Conservation (phyloP, 2,113 vertebrate species). For the Pipra filicauda region DNA sequence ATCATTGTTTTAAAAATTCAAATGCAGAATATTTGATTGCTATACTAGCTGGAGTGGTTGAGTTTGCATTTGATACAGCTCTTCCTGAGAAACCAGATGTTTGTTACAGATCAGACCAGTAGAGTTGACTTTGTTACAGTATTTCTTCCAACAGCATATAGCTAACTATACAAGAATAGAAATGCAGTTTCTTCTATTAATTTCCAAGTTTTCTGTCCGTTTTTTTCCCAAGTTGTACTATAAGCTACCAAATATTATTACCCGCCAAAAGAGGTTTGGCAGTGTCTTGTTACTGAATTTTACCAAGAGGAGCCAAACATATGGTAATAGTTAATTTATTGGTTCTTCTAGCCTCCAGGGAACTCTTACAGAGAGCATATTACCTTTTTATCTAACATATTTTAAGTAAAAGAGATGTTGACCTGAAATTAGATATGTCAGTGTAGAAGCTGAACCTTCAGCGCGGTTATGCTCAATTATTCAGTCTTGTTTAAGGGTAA, state of each 20-base stretch:
- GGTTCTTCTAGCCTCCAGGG: slow-evolving; percentile 51
- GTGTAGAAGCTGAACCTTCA: slow-evolving; percentile 22
- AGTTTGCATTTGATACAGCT: not conserved
- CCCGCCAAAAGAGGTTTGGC: slow-evolving; percentile 54
- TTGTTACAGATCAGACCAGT: not conserved
- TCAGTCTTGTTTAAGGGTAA: slow-evolving; percentile 23
- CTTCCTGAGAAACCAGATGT: not conserved
- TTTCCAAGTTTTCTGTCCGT: slow-evolving; percentile 18
- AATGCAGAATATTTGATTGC: not conserved
- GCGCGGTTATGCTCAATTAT: not conserved
- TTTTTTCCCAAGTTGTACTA: not conserved
- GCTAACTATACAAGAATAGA: not conserved
- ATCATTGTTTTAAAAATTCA: not conserved
- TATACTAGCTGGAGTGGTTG: not conserved
- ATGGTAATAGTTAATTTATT: slow-evolving; percentile 71
- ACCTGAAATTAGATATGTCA: slow-evolving; percentile 54
- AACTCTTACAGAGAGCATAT: slow-evolving; percentile 59
- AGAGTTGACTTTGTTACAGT: not conserved
- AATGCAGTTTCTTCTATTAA: not conserved
- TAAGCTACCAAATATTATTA: slow-evolving; percentile 49
- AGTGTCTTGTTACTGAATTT: slow-evolving; percentile 56
- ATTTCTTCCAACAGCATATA: not conserved
- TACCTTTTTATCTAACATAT: slow-evolving; percentile 66
- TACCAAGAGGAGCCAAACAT: slow-evolving; percentile 64
- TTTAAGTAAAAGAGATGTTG: slow-evolving; percentile 62